Conservation (phyloP, 2,113 vertebrate species). For the Stegostoma tigrinum region DNA sequence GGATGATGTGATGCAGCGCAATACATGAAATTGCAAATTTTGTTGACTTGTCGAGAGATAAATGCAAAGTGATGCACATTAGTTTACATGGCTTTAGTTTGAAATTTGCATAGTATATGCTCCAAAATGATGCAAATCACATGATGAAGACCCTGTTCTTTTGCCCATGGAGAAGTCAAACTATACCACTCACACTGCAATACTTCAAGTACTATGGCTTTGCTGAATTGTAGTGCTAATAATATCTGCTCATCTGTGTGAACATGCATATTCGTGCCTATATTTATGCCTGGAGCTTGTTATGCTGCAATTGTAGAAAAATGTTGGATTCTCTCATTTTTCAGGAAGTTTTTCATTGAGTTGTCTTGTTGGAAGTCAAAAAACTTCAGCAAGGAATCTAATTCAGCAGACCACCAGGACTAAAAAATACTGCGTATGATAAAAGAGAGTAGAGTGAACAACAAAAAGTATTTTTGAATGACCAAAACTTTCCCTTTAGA, state of each 20-base stretch:
- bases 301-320: neutral
- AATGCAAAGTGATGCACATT: neutral
- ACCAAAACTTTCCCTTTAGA: neutral
- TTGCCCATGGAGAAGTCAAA: neutral
- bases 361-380: neutral
- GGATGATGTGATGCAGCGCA: neutral
- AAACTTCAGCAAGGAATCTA: neutral
- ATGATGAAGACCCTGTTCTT: neutral
- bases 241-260: neutral
- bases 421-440: neutral
- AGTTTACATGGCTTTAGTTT: neutral
- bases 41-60: neutral
- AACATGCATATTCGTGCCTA: neutral
- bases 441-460: neutral
- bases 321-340: neutral
- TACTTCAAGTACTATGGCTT: neutral
- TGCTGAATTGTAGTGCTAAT: neutral
- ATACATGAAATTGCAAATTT: neutral
- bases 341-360: neutral
- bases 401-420: neutral
- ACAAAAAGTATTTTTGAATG: neutral
- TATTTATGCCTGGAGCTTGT: neutral
- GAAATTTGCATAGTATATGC: neutral
- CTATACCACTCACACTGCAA: neutral
- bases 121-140: neutral